Conservation (phyloP, 2,797 vertebrate genomes). For the Malurus splendens region DNA sequence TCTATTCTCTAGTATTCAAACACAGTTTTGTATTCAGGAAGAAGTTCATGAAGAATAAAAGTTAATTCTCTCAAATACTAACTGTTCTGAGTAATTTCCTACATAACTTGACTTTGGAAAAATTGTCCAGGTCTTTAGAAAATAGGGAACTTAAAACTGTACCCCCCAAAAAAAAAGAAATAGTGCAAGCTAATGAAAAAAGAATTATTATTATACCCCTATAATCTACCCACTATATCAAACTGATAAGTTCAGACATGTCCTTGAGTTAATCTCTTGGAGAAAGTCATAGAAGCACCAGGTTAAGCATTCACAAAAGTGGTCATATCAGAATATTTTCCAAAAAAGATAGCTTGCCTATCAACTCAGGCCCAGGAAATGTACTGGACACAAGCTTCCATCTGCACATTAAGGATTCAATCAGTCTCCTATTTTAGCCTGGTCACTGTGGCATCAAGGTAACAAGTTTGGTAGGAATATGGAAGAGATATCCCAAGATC, state of each 20-base stretch:
- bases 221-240: not conserved
- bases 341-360: not conserved
- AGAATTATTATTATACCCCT: not conserved
- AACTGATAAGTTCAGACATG: fast-evolving
- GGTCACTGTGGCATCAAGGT: not conserved
- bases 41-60: not conserved
- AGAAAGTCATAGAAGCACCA: not conserved
- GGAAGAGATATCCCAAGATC: not conserved
- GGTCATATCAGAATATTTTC: not conserved
- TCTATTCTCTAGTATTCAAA: not conserved
- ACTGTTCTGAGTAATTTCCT: not conserved
- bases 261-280: not conserved
- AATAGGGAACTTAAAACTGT: not conserved
- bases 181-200: not conserved
- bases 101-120: not conserved
- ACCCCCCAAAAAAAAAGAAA: not conserved
- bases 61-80: not conserved
- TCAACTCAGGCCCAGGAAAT: not conserved
- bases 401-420: not conserved
- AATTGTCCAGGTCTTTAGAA: not conserved
- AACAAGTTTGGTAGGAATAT: not conserved
- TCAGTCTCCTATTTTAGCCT: not conserved
- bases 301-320: not conserved
- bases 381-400: not conserved
- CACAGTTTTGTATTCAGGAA: not conserved